Conservation (phyloP, 1,140 invertebrate species). For the Semibalanus balanoides region DNA sequence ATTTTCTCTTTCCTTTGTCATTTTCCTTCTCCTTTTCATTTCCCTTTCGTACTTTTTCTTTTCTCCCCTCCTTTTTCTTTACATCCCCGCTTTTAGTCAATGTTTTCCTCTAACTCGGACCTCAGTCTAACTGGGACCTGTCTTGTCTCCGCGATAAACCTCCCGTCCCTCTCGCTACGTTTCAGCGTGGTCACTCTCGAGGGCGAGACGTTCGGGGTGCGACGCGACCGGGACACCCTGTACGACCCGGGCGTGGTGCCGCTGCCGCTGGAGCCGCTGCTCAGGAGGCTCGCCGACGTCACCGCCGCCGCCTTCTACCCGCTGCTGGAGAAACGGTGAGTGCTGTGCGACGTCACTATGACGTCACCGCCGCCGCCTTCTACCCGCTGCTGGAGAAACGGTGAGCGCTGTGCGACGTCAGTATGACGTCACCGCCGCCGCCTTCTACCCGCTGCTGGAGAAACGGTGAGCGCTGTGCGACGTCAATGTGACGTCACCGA, state of each 20-base stretch:
- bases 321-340: slow-evolving; percentile 44
- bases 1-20: no score
- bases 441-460: slow-evolving; percentile 24
- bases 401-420: slow-evolving; percentile 28
- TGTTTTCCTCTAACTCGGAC: no score
- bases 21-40: no score
- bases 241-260: slow-evolving; percentile 68
- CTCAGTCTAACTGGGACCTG: no score
- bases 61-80: no score
- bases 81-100: no score
- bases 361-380: slow-evolving; percentile 22
- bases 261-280: slow-evolving; percentile 61
- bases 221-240: slow-evolving; percentile 57
- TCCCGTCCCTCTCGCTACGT: no score
- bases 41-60: no score
- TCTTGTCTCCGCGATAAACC: no score
- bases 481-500: no score
- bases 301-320: slow-evolving; percentile 67
- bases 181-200: slow-evolving; percentile 65
- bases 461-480: slow-evolving; percentile 34
- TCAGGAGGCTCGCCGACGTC: slow-evolving; percentile 59
- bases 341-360: no score
- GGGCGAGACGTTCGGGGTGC: slow-evolving; percentile 59
- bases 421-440: slow-evolving; percentile 22
- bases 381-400: slow-evolving; percentile 31